These are phyloP conservation scores for Sus cebifrons DNA, from an alignment of 2,797 vertebrate species.

Conservation along the genomic window DNA sequence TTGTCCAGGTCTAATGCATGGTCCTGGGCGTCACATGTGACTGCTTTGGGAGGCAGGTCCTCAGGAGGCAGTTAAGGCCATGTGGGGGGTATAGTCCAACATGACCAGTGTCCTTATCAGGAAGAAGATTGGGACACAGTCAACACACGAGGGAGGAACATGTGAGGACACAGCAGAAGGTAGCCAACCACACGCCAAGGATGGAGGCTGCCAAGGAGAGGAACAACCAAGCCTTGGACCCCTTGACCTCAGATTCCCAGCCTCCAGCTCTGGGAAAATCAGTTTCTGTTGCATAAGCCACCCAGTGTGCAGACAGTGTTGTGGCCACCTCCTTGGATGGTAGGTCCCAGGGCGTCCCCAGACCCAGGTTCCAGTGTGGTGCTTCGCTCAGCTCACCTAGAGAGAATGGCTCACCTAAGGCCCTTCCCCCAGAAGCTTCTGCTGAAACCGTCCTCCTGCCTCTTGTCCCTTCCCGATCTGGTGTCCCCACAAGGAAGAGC, in stretches of 20 bases:
- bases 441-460: neutral
- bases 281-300: too few species aligned
- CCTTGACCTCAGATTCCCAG: neutral
- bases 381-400: rapidly evolving
- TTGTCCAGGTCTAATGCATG: neutral
- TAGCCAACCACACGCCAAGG: neutral
- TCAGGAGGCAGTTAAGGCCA: neutral
- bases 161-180: neutral
- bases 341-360: neutral
- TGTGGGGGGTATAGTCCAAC: neutral
- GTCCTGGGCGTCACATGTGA: too few species aligned
- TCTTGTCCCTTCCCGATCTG: neutral
- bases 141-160: neutral
- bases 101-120: neutral
- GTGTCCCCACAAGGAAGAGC: neutral
- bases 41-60: neutral
- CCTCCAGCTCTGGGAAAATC: neutral
- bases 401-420: neutral
- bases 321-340: too few species aligned
- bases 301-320: neutral
- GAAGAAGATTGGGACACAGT: neutral
- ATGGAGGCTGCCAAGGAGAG: neutral
- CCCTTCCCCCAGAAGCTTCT: neutral
- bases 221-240: neutral
- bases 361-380: rapidly evolving